phyloP scores from a whole-genome alignment of 2,888 invertebrate genomes.

The Hylaea fasciaria region DNA sequence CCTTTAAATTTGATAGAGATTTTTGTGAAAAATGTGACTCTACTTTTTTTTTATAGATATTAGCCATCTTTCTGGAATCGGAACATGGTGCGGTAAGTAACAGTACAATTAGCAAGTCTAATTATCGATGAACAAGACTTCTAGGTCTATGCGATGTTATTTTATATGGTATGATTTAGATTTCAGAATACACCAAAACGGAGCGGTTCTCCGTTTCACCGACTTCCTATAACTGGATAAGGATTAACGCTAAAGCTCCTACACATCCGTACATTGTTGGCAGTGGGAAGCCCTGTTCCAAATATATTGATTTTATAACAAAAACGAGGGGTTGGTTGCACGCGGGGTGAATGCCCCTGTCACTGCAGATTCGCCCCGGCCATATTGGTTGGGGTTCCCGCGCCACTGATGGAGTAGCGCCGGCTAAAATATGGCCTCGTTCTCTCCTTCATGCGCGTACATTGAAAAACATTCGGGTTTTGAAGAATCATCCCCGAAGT shows the following conservation, averaged over 20 bases:
- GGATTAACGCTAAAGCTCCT: conserved; percentile 42
- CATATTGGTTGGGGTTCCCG: conserved; percentile 77
- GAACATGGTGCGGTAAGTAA: too few relatives aligned
- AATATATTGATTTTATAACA: conserved; percentile 84
- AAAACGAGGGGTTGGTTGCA: conserved; percentile 82
- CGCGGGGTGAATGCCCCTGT: conserved; percentile 81
- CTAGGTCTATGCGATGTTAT: too few relatives aligned
- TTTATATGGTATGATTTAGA: too few relatives aligned
- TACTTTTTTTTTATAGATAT: too few relatives aligned
- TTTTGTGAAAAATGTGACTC: too few relatives aligned
- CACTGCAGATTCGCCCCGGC: conserved; percentile 80
- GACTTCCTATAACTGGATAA: conserved; percentile 39
- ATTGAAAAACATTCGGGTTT: conserved; percentile 70
- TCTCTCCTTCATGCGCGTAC: conserved; percentile 70
- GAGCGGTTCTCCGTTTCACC: not conserved
- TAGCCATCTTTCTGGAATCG: too few relatives aligned
- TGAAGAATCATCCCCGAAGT: conserved; percentile 54
- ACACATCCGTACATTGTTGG: conserved; percentile 57
- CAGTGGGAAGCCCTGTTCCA: conserved; percentile 66
- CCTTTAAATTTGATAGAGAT: too few relatives aligned
- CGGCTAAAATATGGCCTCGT: conserved; percentile 79
- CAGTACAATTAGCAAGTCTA: too few relatives aligned
- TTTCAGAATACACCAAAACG: not conserved
- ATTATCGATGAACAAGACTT: too few relatives aligned
- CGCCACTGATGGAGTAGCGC: conserved; percentile 79